A percentile compares a stretch with the other conserved stretches of the same genome.
These are phyloP conservation scores for Drosophila obscura DNA, from an alignment of 1,140 invertebrate species.

Conservation along the genomic window DNA sequence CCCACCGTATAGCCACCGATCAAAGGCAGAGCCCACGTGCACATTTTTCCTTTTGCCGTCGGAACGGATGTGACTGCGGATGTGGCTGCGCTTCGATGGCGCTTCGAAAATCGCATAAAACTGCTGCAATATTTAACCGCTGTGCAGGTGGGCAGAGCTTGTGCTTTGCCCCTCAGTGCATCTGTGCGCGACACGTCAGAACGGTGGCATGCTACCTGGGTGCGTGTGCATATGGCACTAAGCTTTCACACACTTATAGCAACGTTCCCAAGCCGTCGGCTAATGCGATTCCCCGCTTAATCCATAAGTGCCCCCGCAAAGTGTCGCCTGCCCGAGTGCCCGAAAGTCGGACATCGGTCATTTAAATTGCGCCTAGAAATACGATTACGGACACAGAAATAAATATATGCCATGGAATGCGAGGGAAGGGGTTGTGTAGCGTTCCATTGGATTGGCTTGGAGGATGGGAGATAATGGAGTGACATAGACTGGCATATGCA, in stretches of 20 bases:
- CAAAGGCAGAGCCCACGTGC: background rate
- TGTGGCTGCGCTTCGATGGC: slow-evolving; percentile 52
- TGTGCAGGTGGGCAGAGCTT: slow-evolving; percentile 10
- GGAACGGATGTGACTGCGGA: slow-evolving; percentile 54
- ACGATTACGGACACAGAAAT: too few relatives aligned
- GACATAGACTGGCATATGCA: slow-evolving; percentile 45
- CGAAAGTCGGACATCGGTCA: slow-evolving; percentile 57
- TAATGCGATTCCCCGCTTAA: slow-evolving; percentile 58
- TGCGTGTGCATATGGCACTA: slow-evolving; percentile 32
- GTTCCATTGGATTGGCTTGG: background rate
- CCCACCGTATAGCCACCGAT: slow-evolving; percentile 31
- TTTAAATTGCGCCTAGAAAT: slow-evolving; percentile 58
- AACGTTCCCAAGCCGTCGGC: slow-evolving; percentile 2
- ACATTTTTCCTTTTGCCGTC: background rate
- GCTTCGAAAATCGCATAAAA: slow-evolving; percentile 49
- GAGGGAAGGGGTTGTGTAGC: background rate
- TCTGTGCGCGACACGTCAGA: slow-evolving; percentile 20
- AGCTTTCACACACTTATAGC: slow-evolving; percentile 39
- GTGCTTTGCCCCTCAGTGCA: background rate
- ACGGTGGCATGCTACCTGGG: slow-evolving; percentile 3
- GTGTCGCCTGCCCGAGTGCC: slow-evolving; percentile 23
- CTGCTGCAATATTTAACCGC: slow-evolving; percentile 53
- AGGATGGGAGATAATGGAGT: slow-evolving; percentile 21
- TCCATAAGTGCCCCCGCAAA: slow-evolving; percentile 27
- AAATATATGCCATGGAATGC: too few relatives aligned